phyloP scores from a whole-genome alignment of 2,888 invertebrate species.

The Magallana nippona region DNA sequence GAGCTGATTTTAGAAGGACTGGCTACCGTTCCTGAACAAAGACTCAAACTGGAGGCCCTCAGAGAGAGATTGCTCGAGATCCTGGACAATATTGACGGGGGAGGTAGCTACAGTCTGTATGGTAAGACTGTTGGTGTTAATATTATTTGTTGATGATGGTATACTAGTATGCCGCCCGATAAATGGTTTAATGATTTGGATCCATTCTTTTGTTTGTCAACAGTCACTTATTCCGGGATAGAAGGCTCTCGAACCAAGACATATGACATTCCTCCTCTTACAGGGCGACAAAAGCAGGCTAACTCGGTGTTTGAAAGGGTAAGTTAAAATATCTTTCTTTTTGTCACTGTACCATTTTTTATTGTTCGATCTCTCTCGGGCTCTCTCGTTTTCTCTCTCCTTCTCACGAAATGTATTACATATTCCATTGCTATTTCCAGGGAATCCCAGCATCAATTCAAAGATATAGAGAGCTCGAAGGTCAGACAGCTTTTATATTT shows the following conservation, averaged over 20 bases:
- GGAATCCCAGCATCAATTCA: neutral
- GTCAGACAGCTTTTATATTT: neutral
- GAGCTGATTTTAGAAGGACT: neutral
- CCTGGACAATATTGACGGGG: neutral
- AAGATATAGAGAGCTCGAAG: neutral
- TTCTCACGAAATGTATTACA: neutral
- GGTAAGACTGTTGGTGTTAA: neutral
- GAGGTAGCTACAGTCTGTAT: neutral
- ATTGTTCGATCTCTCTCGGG: neutral
- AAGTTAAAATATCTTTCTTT: neutral
- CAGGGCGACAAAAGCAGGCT: neutral
- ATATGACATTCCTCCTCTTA: neutral
- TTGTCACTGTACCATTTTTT: neutral
- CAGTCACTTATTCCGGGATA: conserved; percentile 8
- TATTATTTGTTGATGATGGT: no score
- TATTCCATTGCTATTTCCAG: neutral
- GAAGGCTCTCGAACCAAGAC: neutral
- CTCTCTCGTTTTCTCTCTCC: neutral
- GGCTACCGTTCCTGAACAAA: neutral
- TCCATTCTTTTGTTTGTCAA: neutral
- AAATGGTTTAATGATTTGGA: neutral
- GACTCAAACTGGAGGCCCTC: conserved; percentile 13
- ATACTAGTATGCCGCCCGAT: neutral
- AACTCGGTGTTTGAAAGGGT: conserved; percentile 19
- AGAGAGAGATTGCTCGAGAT: neutral